Evolutionary conservation across 2,888 invertebrate genomes (phyloP), one percentile per base, ranked within the genome.

Genomic region (Lithophane ornitopus): DNA sequence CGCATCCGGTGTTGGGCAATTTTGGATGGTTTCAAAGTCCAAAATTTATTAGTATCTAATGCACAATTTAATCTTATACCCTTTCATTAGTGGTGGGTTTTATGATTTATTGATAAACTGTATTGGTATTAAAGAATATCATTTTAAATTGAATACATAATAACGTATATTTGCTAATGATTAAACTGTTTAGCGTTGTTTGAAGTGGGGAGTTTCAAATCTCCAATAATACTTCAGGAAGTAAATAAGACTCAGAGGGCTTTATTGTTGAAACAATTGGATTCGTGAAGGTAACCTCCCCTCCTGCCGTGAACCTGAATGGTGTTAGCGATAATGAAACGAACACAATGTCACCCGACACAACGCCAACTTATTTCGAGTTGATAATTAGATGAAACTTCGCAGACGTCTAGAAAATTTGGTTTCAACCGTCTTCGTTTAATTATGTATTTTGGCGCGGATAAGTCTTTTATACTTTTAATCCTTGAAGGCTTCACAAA

Each of bases 401-500:
- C n/a, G 77, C 87, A 87, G 87, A 87, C 87, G 88, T 87, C 88
- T 87, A 81, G 87, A 81, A 78, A 80, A 79, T 83, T 88, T 73
- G 78, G 70, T 81, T 78, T 70, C 41, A 61, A 67, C 67, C 34
- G 62, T 74, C 67, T 80, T 69, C 72, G 71, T 81, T 80, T 80
- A 82, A 84, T 80, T 81, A 80, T 72, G 65, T 76, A 73, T 78
- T 82, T 73, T 39, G 62, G 61, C 46, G 58, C 19, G 76, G 73
- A 49, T 67, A 54, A 74, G 54, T 59, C 73, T 78, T 85, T 68
- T 11, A 65, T 73, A 77, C 67, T 70, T 68, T 75, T 63, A 34
- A 34, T 34, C 73, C 46, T 70, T n/a, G 22, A 46, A 22, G 56
- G 62, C 34, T 72, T 76, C 63, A 61, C 58, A 22, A 74, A 66